Percentiles rank a stretch among this genome's conserved stretches.
phyloP scores from a whole-genome alignment of 2,797 vertebrate species.

The Arnoldichthys spilopterus region DNA sequence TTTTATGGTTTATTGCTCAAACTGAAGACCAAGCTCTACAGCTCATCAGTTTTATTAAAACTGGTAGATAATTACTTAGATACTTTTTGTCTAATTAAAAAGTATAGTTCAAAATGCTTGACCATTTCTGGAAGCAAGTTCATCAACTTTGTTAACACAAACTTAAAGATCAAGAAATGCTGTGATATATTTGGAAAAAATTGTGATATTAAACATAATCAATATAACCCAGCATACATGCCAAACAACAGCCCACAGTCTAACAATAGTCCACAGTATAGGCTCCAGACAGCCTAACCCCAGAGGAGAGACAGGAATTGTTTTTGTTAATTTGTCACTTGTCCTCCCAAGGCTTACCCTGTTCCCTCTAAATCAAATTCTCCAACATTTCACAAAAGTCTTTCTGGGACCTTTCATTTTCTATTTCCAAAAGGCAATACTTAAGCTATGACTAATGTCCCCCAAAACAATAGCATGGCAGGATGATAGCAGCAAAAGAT shows the following conservation, averaged over 20 bases:
- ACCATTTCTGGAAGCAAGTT: neutral
- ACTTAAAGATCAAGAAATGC: neutral
- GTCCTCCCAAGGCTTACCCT: constrained; percentile 10
- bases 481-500: constrained; percentile 3
- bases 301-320: constrained; percentile 22
- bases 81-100: no score
- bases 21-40: no score
- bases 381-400: constrained; percentile 17
- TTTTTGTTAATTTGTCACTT: constrained; percentile 26
- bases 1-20: no score
- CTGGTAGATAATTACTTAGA: no score
- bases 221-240: neutral
- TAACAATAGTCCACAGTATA: neutral
- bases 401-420: constrained; percentile 29
- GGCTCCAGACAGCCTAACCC: constrained; percentile 13
- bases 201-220: neutral
- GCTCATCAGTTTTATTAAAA: no score
- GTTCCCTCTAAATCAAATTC: constrained; percentile 6
- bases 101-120: no score
- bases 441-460: constrained; percentile 5
- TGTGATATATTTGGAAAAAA: neutral
- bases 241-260: neutral
- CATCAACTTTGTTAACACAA: neutral
- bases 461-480: constrained; percentile 14
- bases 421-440: constrained; percentile 1